A percentile compares a stretch with the other conserved stretches of the same genome.
These are phyloP conservation scores for Pristionchus japonicus DNA, from an alignment of 2,888 invertebrate genomes.

Conservation along the genomic window DNA sequence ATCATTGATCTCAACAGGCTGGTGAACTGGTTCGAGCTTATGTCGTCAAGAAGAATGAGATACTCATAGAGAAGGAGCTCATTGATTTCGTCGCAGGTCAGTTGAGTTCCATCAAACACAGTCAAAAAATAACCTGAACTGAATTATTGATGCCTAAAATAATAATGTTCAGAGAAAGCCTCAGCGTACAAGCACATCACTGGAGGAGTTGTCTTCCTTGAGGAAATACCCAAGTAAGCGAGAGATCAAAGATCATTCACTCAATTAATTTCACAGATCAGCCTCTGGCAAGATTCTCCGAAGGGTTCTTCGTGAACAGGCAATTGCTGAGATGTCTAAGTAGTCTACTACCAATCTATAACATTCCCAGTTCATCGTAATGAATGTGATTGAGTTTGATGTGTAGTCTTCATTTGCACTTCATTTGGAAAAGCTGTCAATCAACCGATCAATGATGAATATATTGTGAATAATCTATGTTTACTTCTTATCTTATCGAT, in stretches of 20 bases:
- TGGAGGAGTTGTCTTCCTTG: constrained; percentile 81
- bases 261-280: background rate
- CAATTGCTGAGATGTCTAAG: background rate
- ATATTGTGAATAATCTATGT: background rate
- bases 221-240: constrained; percentile 81
- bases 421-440: too few relatives aligned
- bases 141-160: too few relatives aligned
- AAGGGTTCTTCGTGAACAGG: background rate
- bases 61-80: constrained; percentile 46
- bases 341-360: background rate
- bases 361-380: background rate
- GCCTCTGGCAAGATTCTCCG: constrained; percentile 43
- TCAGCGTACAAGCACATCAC: constrained; percentile 81
- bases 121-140: too few relatives aligned
- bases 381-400: too few relatives aligned
- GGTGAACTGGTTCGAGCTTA: constrained; percentile 76
- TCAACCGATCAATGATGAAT: background rate
- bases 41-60: constrained; percentile 50
- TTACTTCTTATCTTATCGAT: constrained; percentile 19
- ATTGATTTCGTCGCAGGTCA: constrained; percentile 48
- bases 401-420: too few relatives aligned
- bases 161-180: background rate
- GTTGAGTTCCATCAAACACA: too few relatives aligned
- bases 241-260: background rate
- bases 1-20: constrained; percentile 45